These are phyloP conservation scores for Ptychobarbus kaznakovi DNA, from an alignment of 2,797 vertebrate genomes.

Conservation along the genomic window DNA sequence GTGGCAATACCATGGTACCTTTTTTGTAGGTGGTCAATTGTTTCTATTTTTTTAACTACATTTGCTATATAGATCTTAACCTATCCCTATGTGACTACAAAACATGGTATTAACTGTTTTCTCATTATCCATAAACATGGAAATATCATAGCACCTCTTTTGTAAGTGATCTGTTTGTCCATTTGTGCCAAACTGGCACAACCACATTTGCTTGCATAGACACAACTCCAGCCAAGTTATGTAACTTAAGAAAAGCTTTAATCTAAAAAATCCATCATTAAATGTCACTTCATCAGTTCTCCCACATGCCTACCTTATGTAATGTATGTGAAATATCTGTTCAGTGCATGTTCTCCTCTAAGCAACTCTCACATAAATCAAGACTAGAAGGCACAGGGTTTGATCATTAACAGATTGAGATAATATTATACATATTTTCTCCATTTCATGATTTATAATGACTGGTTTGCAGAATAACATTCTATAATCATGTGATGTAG, in stretches of 20 bases:
- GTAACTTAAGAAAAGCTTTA: conserved; percentile 26
- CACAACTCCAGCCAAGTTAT: not conserved
- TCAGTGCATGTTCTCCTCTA: not conserved
- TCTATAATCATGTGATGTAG: not conserved
- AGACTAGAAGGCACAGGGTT: not conserved
- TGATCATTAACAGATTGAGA: conserved; percentile 18
- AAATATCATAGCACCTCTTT: not conserved
- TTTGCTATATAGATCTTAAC: not conserved
- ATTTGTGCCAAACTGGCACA: conserved; percentile 7
- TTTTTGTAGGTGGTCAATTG: not conserved
- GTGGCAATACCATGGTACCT: not conserved
- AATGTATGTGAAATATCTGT: conserved; percentile 22
- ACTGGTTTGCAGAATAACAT: not conserved
- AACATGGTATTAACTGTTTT: not conserved
- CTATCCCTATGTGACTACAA: not conserved
- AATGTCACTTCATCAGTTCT: conserved; percentile 27
- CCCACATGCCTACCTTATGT: not conserved
- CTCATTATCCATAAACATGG: not conserved
- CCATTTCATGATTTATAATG: not conserved
- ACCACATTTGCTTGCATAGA: conserved; percentile 19
- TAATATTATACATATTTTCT: not conserved
- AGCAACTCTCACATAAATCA: conserved; percentile 14
- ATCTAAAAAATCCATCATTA: conserved; percentile 28
- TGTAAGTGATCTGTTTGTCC: not conserved
- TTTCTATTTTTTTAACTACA: not conserved